Evolutionary conservation across 2,888 invertebrate genomes (phyloP).

Genomic region (Axea sp.): DNA sequence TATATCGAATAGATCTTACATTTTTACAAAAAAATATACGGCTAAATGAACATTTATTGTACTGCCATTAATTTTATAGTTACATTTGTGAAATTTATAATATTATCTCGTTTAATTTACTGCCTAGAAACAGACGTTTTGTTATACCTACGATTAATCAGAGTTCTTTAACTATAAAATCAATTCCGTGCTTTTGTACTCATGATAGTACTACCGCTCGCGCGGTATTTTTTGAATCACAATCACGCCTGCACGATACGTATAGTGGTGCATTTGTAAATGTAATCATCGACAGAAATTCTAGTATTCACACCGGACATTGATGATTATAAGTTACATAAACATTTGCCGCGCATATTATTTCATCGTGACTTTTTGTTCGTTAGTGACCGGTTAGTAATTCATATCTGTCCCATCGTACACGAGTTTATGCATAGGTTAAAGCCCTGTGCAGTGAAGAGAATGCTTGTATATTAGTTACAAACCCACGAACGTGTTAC

Average conservation of each 20-base stretch:
- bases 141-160: slow-evolving; percentile 43
- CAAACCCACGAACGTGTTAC: slow-evolving; percentile 59
- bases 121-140: slow-evolving; percentile 17
- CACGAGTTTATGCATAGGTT: slow-evolving; percentile 32
- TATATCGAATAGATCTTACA: too few species aligned
- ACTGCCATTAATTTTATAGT: slow-evolving; percentile 27
- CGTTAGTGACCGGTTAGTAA: slow-evolving; percentile 59
- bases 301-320: slow-evolving; percentile 48
- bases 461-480: slow-evolving; percentile 62
- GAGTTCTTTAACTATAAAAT: slow-evolving; percentile 53
- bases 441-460: slow-evolving; percentile 40
- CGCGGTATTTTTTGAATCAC: slow-evolving; percentile 10
- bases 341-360: slow-evolving; percentile 55
- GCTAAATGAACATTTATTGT: slow-evolving; percentile 6
- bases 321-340: slow-evolving; percentile 56
- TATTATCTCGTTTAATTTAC: slow-evolving; percentile 34
- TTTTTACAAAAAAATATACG: too few species aligned
- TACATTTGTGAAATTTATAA: slow-evolving; percentile 30
- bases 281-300: slow-evolving; percentile 29
- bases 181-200: slow-evolving; percentile 41
- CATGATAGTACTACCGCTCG: slow-evolving; percentile 3
- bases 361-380: slow-evolving; percentile 50
- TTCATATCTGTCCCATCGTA: slow-evolving; percentile 46
- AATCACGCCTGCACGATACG: background rate
- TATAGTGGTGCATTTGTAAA: slow-evolving; percentile 7